Conservation (phyloP, 2,113 vertebrate genomes). For the Numida meleagris region DNA sequence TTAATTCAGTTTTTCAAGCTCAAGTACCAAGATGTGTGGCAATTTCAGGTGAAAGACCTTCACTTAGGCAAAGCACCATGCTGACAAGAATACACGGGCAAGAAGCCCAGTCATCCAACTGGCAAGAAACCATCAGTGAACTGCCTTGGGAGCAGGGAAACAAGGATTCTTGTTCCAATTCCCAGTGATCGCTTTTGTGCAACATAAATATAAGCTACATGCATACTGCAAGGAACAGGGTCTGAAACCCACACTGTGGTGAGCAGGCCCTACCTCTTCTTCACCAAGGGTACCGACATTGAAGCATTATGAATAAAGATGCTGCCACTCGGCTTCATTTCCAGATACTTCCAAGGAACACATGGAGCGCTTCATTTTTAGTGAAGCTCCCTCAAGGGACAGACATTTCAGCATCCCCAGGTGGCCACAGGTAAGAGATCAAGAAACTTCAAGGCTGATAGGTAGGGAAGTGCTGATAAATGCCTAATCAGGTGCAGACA, state of each 20-base stretch:
- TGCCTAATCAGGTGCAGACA: not conserved
- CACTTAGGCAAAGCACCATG: not conserved
- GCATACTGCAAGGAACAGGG: not conserved
- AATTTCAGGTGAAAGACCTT: not conserved
- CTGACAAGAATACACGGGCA: not conserved
- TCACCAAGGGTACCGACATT: not conserved
- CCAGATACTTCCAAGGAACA: not conserved
- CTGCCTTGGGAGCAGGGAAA: not conserved
- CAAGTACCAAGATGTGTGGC: not conserved
- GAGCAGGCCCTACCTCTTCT: not conserved
- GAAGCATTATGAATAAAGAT: not conserved
- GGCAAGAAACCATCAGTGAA: not conserved
- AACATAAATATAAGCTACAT: not conserved
- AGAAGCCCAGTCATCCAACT: rapidly evolving
- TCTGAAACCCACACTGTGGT: rapidly evolving
- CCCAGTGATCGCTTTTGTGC: not conserved
- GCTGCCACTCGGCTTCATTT: not conserved
- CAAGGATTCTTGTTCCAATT: not conserved
- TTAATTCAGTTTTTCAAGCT: not conserved
- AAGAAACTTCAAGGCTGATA: not conserved
- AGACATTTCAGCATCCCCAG: not conserved
- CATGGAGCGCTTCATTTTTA: not conserved
- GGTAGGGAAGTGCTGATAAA: not conserved
- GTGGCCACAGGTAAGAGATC: not conserved
- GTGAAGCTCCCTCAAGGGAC: rapidly evolving